phyloP scores from a whole-genome alignment of 2,113 vertebrate genomes.

The Spilogale gracilis region DNA sequence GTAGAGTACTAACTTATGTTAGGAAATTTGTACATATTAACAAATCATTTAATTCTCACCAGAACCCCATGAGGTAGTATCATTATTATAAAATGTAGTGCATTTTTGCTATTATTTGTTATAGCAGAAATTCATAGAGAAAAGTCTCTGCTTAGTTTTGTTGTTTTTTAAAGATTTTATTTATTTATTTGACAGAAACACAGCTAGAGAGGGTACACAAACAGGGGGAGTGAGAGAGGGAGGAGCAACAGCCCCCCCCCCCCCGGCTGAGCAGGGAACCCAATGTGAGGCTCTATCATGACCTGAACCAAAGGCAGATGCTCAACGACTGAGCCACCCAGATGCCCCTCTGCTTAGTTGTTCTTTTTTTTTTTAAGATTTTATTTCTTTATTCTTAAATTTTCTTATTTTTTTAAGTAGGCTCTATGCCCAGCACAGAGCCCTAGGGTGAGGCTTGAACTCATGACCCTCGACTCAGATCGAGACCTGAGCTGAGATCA shows the following conservation, averaged over 20 bases:
- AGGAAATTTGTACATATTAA: background rate
- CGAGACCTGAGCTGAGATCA: background rate
- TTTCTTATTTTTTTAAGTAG: background rate
- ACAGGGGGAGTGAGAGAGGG: too few species aligned
- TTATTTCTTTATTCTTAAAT: too few species aligned
- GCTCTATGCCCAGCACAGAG: background rate
- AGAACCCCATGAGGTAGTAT: background rate
- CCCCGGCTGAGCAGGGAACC: too few species aligned
- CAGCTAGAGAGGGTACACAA: too few species aligned
- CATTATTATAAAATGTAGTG: slow-evolving; percentile 28
- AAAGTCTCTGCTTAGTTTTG: slow-evolving; percentile 4
- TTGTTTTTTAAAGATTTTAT: background rate
- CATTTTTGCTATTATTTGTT: background rate
- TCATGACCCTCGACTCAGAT: background rate
- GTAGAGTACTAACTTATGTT: background rate
- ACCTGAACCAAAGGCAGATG: too few species aligned
- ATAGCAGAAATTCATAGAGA: background rate
- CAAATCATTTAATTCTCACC: background rate
- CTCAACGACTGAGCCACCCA: too few species aligned
- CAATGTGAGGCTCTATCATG: too few species aligned
- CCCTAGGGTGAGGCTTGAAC: background rate
- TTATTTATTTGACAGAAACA: too few species aligned
- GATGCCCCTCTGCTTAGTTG: too few species aligned
- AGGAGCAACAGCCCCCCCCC: too few species aligned
- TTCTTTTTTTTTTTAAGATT: background rate